phyloP scores from a whole-genome alignment of 2,888 invertebrate genomes.

The Drosophila algonquin region DNA sequence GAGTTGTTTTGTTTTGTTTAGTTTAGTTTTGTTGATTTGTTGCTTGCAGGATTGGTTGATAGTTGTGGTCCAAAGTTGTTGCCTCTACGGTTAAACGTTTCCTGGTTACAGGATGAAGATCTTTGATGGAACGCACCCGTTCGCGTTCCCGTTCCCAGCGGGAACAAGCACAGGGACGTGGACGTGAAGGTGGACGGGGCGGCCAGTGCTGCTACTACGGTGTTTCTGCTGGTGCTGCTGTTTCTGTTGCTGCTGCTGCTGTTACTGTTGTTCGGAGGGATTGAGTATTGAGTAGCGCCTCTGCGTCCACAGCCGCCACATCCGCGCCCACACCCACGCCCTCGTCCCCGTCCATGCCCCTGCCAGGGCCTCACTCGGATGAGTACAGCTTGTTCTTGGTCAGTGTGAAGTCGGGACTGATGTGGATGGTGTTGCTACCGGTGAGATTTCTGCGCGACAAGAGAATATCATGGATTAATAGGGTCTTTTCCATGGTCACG shows the following conservation, averaged over 20 bases:
- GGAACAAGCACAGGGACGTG: conserved; percentile 11
- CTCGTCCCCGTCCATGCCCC: conserved; percentile 36
- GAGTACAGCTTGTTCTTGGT: conserved; percentile 96
- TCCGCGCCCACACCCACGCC: neutral
- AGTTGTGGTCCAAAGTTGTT: conserved; percentile 74
- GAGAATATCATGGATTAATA: neutral
- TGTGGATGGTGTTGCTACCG: conserved; percentile 93
- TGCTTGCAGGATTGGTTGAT: conserved; percentile 67
- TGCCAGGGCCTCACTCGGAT: conserved; percentile 81
- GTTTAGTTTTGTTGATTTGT: conserved; percentile 55
- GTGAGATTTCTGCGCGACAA: conserved; percentile 89
- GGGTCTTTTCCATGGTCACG: neutral
- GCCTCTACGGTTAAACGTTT: conserved; percentile 68
- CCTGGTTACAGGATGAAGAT: conserved; percentile 34
- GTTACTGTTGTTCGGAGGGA: conserved; percentile 74
- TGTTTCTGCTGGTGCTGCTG: conserved; percentile 27
- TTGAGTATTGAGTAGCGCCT: conserved; percentile 64
- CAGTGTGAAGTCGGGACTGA: conserved; percentile 94
- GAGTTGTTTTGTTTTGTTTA: conserved; percentile 39
- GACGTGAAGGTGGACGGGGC: conserved; percentile 23
- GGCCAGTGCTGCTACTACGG: conserved; percentile 39
- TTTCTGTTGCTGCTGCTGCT: conserved; percentile 39
- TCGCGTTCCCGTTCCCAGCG: too few relatives aligned
- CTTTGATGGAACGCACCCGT: conserved; percentile 8
- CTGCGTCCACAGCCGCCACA: conserved; percentile 25